A percentile compares a stretch with the other conserved stretches of the same genome.
Evolutionary conservation across 2,888 invertebrate species (phyloP).

Genomic region (Trissolcus japonicus): DNA sequence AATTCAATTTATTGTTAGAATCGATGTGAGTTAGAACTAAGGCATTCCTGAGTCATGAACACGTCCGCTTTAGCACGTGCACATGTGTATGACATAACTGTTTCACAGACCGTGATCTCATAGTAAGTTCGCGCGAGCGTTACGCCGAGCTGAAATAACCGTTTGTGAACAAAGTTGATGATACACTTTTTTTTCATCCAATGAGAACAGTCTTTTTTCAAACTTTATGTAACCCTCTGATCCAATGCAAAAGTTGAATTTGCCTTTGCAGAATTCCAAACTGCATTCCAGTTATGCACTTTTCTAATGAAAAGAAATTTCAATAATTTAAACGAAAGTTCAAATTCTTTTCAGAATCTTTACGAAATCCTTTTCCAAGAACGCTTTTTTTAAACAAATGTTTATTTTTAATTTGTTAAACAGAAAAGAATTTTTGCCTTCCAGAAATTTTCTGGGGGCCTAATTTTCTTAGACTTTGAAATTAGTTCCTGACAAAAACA

Average conservation of each 20-base stretch:
- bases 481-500: no score
- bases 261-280: background rate
- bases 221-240: constrained; percentile 6
- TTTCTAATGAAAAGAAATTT: no score
- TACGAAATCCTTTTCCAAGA: no score
- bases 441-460: no score
- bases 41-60: constrained; percentile 8
- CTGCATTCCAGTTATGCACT: background rate
- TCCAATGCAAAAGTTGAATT: constrained; percentile 4
- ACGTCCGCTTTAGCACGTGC: constrained; percentile 13
- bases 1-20: constrained; percentile 15
- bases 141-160: constrained; percentile 33
- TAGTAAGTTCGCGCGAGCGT: constrained; percentile 28
- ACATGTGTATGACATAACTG: constrained; percentile 45
- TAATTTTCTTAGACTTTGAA: no score
- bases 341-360: no score
- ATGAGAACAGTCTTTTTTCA: constrained; percentile 9
- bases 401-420: no score
- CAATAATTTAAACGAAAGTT: no score
- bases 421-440: no score
- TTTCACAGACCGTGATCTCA: constrained; percentile 43
- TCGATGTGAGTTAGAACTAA: constrained; percentile 17
- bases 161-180: constrained; percentile 20
- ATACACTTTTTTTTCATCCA: constrained; percentile 32
- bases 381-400: no score